Base-by-base conservation (phyloP, 2,888 invertebrate species). In the Lithophane socia region DNA sequence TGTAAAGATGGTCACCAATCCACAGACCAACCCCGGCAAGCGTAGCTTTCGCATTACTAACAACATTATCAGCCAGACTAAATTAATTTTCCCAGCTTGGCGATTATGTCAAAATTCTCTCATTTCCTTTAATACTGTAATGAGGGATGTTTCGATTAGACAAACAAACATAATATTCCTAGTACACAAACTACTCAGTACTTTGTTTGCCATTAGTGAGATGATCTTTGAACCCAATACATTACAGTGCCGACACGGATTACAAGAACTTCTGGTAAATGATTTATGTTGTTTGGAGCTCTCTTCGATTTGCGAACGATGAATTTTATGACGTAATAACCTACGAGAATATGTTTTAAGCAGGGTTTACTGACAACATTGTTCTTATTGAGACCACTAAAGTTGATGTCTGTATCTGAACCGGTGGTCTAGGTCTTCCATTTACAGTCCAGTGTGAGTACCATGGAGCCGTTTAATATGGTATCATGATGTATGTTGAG, bases 251-350 rank as follows among this genome's bases (percentile, higher is more conserved):
- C 13, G 79, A 69, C 65, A 79, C 60, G 37, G 44, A 13, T 61
- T 69, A 44, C 56, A 29, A 54, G 52, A 79, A 73, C 47, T 69
- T 61, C 37, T 79, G 24, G 13, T 61, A 42, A 44, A 47, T 69
- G 68, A 75, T 75, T 83, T 79, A 79, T 79, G 72, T 72, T 69
- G 60, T 75, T 82, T 71, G n/a, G 10, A 75, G 42, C 52, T 71
- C 67, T 79, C 37, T 65, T 68, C 24, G 21, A 72, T 72, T 82
- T 60, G 37, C 69, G 21, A 71, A 8, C 63, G 21, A 73, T 47
- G 37, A 54, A 24, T 52, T 47, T 49, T 42, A 58, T 79, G 68
- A 79, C 68, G 65, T 72, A 21, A 24, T 67, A n/a, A 2, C 8
- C 13, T 44, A 29, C 4, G 12, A 58, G 21, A 18, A 44, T 24